Evolutionary conservation across 2,113 vertebrate species (phyloP).

Genomic region (Indri indri): DNA sequence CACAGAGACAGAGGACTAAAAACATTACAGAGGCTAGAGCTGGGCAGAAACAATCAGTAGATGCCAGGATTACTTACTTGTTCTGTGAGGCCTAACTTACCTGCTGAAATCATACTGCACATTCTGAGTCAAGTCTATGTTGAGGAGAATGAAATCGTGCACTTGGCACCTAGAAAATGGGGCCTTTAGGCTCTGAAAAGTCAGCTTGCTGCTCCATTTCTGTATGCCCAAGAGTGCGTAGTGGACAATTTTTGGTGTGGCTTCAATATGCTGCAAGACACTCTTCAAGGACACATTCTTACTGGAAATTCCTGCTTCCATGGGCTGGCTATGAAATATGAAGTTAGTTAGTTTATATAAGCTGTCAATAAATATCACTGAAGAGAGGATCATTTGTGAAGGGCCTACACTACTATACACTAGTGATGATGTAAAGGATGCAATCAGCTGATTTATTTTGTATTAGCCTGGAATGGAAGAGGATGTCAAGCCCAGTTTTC

Average conservation of each 20-base stretch:
- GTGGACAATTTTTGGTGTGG: slow-evolving; percentile 93
- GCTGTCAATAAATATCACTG: not conserved
- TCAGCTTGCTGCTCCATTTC: slow-evolving; percentile 93
- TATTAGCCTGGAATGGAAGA: not conserved
- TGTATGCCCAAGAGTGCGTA: slow-evolving; percentile 94
- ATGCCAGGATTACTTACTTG: not conserved
- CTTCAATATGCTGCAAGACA: slow-evolving; percentile 95
- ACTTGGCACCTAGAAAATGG: slow-evolving; percentile 95
- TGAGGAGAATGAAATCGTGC: slow-evolving; percentile 95
- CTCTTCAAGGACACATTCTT: slow-evolving; percentile 94
- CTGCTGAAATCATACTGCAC: slow-evolving; percentile 98
- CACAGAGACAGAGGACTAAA: not conserved
- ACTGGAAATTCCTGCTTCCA: slow-evolving; percentile 83
- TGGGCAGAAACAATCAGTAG: not conserved
- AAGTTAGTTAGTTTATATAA: slow-evolving; percentile 36
- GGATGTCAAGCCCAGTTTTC: not conserved
- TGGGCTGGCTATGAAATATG: slow-evolving; percentile 82
- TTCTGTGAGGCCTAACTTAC: slow-evolving; percentile 80
- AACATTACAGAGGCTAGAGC: not conserved
- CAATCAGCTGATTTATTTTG: not conserved
- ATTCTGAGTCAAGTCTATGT: slow-evolving; percentile 97
- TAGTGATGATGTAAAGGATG: not conserved
- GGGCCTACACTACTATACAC: not conserved
- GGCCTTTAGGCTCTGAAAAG: slow-evolving; percentile 70
- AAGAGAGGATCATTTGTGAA: not conserved